Conservation (phyloP, 2,113 vertebrate species). For the Macrotus californicus region DNA sequence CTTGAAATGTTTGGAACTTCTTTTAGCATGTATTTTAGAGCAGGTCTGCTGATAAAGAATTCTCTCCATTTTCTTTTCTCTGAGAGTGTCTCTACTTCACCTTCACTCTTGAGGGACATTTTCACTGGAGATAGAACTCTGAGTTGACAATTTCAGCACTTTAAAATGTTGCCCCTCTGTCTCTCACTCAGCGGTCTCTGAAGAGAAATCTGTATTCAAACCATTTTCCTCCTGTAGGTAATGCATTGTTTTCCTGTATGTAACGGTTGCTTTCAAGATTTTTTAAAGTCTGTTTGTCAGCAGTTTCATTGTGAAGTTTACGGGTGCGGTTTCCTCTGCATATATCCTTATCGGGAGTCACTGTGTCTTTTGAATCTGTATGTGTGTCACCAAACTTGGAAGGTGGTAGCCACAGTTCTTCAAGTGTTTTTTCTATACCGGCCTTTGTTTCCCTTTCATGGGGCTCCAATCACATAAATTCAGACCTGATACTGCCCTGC, state of each 20-base stretch:
- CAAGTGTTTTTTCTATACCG: background rate
- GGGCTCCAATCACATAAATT: background rate
- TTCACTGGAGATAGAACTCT: background rate
- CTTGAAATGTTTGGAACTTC: background rate
- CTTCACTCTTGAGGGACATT: background rate
- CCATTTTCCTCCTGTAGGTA: background rate
- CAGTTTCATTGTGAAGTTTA: background rate
- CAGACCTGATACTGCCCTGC: background rate
- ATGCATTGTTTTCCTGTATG: background rate
- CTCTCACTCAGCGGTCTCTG: background rate
- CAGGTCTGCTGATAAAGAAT: background rate
- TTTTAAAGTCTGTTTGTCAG: background rate
- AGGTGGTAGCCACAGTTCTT: background rate
- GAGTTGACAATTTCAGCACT: background rate
- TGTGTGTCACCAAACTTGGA: background rate
- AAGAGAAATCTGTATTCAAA: background rate
- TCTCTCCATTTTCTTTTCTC: background rate
- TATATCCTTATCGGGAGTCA: background rate
- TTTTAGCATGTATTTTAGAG: background rate
- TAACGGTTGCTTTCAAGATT: background rate
- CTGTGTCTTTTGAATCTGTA: background rate
- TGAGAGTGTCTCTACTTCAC: background rate
- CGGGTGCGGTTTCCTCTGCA: background rate
- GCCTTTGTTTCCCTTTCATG: background rate
- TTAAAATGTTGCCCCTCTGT: background rate